phyloP scores from a whole-genome alignment of 2,888 invertebrate species.

The Apotomis turbidana region DNA sequence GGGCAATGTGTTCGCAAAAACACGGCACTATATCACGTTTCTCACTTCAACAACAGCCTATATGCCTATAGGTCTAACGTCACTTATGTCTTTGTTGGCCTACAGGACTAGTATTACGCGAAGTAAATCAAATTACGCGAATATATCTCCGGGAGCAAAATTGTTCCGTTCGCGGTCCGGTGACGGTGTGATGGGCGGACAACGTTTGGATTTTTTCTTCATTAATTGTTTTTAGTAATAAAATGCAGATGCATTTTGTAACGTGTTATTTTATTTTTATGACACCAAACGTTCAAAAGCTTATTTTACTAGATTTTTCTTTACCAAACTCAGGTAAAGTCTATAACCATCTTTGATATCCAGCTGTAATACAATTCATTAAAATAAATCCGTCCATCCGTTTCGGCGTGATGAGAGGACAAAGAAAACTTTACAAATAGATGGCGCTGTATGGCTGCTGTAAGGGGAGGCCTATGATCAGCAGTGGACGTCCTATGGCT shows the following conservation, averaged over 20 bases:
- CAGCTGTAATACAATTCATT: too few species aligned
- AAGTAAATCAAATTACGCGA: slow-evolving; percentile 37
- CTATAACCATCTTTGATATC: too few species aligned
- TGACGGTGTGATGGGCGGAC: slow-evolving; percentile 27
- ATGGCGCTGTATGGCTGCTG: too few species aligned
- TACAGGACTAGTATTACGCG: slow-evolving; percentile 20
- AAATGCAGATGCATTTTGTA: neutral
- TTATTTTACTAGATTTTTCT: too few species aligned
- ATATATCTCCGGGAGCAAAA: slow-evolving; percentile 30
- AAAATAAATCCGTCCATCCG: too few species aligned
- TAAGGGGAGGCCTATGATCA: too few species aligned
- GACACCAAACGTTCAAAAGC: too few species aligned
- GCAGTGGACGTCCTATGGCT: too few species aligned
- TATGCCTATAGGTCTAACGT: neutral
- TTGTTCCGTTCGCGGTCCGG: slow-evolving; percentile 14
- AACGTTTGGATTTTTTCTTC: neutral
- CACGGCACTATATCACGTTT: slow-evolving; percentile 22
- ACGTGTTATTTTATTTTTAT: neutral
- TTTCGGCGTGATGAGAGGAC: too few species aligned
- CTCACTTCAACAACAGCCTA: neutral
- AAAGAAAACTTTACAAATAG: too few species aligned
- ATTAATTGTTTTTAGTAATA: slow-evolving; percentile 11
- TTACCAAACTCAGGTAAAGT: too few species aligned
- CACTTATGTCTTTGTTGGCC: neutral
- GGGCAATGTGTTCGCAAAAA: slow-evolving; percentile 42